These are phyloP conservation scores for Eupsilia transversa DNA, from an alignment of 2,888 invertebrate species.

Conservation along the genomic window DNA sequence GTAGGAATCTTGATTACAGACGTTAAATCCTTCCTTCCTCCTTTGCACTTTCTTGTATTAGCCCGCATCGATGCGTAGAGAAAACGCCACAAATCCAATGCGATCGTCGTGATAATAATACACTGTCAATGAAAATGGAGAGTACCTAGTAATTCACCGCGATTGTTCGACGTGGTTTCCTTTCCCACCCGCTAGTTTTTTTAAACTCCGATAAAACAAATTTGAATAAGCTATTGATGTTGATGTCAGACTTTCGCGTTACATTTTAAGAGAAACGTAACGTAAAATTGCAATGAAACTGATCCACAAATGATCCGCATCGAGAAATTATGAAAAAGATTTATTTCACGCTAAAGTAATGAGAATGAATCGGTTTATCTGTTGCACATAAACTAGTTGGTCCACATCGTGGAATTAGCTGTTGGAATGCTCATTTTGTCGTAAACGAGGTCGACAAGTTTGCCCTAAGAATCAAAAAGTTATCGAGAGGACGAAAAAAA, in stretches of 20 bases:
- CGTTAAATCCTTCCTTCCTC: constrained; percentile 31
- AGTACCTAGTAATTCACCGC: constrained; percentile 73
- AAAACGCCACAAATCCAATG: constrained; percentile 70
- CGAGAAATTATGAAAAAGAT: constrained; percentile 51
- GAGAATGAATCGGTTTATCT: constrained; percentile 49
- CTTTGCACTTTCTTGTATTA: constrained; percentile 52
- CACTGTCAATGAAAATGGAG: constrained; percentile 76
- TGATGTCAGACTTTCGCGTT: constrained; percentile 73
- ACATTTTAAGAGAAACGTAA: constrained; percentile 63
- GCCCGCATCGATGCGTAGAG: constrained; percentile 55
- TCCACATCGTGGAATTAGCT: constrained; percentile 55
- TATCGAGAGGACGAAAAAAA: constrained; percentile 63
- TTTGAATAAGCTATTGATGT: constrained; percentile 74
- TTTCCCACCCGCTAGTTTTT: constrained; percentile 78
- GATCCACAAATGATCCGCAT: constrained; percentile 53
- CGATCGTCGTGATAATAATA: constrained; percentile 73
- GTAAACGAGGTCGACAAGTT: constrained; percentile 71
- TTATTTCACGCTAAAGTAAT: constrained; percentile 62
- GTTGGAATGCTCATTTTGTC: constrained; percentile 62
- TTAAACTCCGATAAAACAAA: constrained; percentile 71
- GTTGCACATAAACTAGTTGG: constrained; percentile 60
- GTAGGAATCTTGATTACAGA: constrained; percentile 37
- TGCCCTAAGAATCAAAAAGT: constrained; percentile 72
- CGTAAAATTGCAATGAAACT: constrained; percentile 57
- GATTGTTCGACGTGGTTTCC: constrained; percentile 80